Evolutionary conservation across 2,113 vertebrate genomes (phyloP).

Genomic region (Terrapene triunguis): DNA sequence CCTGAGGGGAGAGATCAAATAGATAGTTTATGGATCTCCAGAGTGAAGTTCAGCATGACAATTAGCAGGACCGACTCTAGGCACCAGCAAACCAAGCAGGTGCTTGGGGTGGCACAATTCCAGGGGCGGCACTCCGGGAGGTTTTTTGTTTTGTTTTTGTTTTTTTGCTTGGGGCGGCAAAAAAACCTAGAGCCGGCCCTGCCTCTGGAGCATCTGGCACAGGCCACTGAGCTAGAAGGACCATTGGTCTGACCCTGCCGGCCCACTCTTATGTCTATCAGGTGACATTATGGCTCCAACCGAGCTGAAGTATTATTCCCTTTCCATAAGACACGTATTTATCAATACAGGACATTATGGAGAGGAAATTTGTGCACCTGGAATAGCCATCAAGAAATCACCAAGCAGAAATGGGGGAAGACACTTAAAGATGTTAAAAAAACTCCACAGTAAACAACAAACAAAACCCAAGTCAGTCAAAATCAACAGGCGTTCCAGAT

Average conservation of each 20-base stretch:
- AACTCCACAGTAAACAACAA: not conserved
- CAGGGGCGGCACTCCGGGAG: too few species aligned
- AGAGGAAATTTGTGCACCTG: not conserved
- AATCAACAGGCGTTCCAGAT: not conserved
- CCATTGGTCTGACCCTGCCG: not conserved
- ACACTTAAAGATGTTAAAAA: not conserved
- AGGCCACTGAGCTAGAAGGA: not conserved
- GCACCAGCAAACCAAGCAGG: too few species aligned
- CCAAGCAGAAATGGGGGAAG: not conserved
- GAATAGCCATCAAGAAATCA: not conserved
- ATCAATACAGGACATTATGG: not conserved
- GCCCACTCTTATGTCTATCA: not conserved
- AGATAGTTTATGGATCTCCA: too few species aligned
- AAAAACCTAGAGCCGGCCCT: too few species aligned
- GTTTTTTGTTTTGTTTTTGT: too few species aligned
- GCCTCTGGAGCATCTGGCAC: not conserved
- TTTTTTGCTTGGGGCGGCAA: too few species aligned
- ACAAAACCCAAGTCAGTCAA: not conserved
- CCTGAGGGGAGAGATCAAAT: too few species aligned
- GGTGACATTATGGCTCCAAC: not conserved
- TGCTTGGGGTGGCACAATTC: too few species aligned
- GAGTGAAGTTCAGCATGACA: too few species aligned
- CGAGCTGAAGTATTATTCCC: not conserved
- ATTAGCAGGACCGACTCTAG: too few species aligned
- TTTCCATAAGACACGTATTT: not conserved